A percentile compares a stretch with the other conserved stretches of the same genome.
Evolutionary conservation across 2,888 invertebrate species (phyloP).

Genomic region (Morpho achilles): DNA sequence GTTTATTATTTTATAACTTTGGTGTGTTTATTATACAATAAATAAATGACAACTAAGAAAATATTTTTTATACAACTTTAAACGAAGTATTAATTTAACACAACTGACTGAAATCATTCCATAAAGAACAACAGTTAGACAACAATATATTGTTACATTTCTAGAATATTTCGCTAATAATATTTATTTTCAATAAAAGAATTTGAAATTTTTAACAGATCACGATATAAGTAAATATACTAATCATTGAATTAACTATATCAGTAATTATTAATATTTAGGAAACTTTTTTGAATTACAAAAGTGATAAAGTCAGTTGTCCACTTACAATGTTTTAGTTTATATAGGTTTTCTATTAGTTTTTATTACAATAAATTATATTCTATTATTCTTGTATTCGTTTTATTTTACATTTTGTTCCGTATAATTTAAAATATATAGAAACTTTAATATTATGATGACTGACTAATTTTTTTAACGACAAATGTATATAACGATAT

Average conservation of each 20-base stretch:
- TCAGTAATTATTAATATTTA: too few species aligned
- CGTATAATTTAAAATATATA: too few species aligned
- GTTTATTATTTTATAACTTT: slow-evolving; percentile 75
- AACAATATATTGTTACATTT: slow-evolving; percentile 19
- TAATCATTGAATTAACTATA: slow-evolving; percentile 11
- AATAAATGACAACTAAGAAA: slow-evolving; percentile 64
- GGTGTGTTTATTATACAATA: slow-evolving; percentile 77
- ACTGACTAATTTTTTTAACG: too few species aligned
- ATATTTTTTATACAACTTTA: slow-evolving; percentile 54
- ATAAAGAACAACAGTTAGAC: slow-evolving; percentile 26
- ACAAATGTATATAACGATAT: too few species aligned
- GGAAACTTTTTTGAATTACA: too few species aligned
- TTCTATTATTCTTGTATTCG: too few species aligned
- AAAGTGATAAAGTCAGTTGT: too few species aligned
- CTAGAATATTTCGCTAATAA: slow-evolving; percentile 23
- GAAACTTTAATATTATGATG: too few species aligned
- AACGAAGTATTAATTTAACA: slow-evolving; percentile 31
- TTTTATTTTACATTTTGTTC: too few species aligned
- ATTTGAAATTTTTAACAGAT: slow-evolving; percentile 24
- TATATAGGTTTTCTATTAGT: too few species aligned
- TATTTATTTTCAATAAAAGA: slow-evolving; percentile 16
- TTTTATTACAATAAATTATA: too few species aligned
- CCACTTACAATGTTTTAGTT: too few species aligned
- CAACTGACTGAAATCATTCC: slow-evolving; percentile 28
- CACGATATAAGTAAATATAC: slow-evolving; percentile 21